Evolutionary conservation across 92 coral and sea anemone genomes (phyloP).

Genomic region (Pocillopora meandrina): DNA sequence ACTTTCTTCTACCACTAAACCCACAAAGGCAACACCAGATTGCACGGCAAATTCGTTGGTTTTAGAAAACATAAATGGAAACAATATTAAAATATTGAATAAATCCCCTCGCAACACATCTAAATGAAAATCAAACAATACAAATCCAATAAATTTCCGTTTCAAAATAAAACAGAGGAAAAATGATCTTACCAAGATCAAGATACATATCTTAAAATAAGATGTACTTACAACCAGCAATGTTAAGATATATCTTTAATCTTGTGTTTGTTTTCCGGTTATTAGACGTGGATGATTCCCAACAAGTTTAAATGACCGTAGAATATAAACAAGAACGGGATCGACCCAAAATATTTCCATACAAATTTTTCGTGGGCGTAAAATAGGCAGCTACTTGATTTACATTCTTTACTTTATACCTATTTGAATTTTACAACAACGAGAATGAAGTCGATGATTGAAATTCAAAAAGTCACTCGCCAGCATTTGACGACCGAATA

Average conservation of each 20-base stretch:
- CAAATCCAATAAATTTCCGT: no score
- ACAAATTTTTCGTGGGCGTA: slow-evolving; percentile 15
- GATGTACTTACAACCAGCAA: no score
- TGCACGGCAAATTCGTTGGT: background rate
- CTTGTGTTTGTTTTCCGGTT: no score
- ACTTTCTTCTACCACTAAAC: background rate
- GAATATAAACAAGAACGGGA: background rate
- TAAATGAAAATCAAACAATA: background rate
- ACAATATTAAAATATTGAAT: background rate
- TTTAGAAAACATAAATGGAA: background rate
- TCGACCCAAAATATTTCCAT: background rate
- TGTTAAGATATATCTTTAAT: no score
- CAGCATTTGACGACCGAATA: background rate
- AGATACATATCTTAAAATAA: no score
- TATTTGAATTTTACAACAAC: background rate
- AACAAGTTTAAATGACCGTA: background rate
- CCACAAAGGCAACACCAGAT: background rate
- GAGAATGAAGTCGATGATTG: background rate
- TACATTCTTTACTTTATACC: background rate
- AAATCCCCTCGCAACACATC: background rate
- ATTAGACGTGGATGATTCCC: no score
- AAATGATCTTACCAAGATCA: no score
- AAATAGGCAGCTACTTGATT: background rate
- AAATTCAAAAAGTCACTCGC: background rate
- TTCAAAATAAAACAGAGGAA: no score